Evolutionary conservation across 2,113 vertebrate genomes (phyloP).

Genomic region (Capreolus pygargus): DNA sequence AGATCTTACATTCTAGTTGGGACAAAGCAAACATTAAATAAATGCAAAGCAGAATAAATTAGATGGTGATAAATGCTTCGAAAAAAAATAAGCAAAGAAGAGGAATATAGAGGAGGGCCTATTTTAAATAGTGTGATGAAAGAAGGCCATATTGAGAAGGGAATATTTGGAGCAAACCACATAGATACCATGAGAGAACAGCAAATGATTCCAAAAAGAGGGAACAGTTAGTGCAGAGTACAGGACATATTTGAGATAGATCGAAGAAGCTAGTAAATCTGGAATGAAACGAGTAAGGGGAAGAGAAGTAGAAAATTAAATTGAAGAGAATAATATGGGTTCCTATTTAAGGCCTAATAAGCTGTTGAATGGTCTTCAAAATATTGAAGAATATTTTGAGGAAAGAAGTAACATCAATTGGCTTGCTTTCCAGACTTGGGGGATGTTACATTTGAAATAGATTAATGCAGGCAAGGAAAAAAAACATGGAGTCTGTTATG

Average conservation of each 20-base stretch:
- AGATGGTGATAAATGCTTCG: background rate
- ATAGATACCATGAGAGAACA: background rate
- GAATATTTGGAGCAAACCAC: background rate
- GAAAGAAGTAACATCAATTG: background rate
- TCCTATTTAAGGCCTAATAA: background rate
- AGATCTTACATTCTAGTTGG: background rate
- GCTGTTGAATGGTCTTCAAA: background rate
- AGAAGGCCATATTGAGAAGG: background rate
- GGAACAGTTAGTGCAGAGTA: background rate
- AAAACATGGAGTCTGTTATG: background rate
- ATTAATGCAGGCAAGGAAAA: background rate
- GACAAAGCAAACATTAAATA: background rate
- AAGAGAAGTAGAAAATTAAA: background rate
- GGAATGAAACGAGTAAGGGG: background rate
- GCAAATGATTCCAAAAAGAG: background rate
- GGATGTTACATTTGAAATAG: background rate
- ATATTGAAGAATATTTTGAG: background rate
- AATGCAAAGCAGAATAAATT: background rate
- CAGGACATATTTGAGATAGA: background rate
- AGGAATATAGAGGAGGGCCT: background rate
- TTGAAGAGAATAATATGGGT: background rate
- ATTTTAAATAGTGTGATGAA: slow-evolving; percentile 1
- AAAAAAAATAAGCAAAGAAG: background rate
- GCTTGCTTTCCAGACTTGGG: background rate
- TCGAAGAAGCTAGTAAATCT: background rate